Conservation (phyloP, 2,888 invertebrate species). For the Limenitis camilla region DNA sequence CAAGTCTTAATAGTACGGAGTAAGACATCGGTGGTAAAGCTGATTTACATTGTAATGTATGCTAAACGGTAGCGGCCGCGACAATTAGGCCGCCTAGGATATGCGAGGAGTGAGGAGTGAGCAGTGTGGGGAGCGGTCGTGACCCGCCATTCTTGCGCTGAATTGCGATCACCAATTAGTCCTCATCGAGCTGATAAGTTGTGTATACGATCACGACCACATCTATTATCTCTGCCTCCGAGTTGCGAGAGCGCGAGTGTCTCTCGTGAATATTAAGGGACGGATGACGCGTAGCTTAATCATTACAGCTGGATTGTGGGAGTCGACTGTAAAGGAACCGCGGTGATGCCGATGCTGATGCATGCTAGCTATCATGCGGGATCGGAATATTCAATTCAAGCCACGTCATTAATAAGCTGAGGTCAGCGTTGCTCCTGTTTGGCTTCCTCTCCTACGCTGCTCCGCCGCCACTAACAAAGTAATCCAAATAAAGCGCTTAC, state of each 20-base stretch:
- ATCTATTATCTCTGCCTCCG: constrained; percentile 46
- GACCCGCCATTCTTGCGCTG: too few species aligned
- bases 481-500: constrained; percentile 57
- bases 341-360: constrained; percentile 7
- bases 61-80: constrained; percentile 58
- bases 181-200: constrained; percentile 40
- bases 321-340: constrained; percentile 22
- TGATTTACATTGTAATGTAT: constrained; percentile 68
- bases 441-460: constrained; percentile 39
- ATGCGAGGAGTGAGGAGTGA: too few species aligned
- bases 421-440: constrained; percentile 45
- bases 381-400: constrained; percentile 50
- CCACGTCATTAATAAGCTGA: constrained; percentile 67
- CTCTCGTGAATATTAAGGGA: constrained; percentile 39
- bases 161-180: constrained; percentile 50
- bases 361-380: constrained; percentile 8
- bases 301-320: constrained; percentile 30
- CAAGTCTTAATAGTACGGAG: constrained; percentile 37
- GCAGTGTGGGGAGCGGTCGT: constrained; percentile 36
- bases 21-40: constrained; percentile 53
- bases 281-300: constrained; percentile 17
- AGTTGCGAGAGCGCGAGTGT: constrained; percentile 29
- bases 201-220: constrained; percentile 55
- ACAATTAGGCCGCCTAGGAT: constrained; percentile 54
- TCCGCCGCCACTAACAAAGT: constrained; percentile 49